phyloP scores from a whole-genome alignment of 2,113 vertebrate genomes.

The human region DNA sequence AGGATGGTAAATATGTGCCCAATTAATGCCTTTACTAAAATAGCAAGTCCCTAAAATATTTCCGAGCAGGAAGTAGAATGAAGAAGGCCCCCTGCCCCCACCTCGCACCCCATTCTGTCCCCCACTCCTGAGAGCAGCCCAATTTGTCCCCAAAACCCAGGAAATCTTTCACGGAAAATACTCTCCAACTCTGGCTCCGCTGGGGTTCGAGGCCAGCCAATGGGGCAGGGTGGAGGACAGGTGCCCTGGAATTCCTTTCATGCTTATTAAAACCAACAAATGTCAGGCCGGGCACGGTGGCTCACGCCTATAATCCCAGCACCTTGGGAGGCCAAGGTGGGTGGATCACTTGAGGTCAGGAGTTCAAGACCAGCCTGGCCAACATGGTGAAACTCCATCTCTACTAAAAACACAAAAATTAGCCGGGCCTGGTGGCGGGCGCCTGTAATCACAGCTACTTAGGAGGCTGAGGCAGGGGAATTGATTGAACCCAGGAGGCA shows the following conservation, averaged over 20 bases:
- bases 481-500: too few species aligned
- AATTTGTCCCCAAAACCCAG: neutral
- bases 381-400: too few species aligned
- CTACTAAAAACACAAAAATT: too few species aligned
- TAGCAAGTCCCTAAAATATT: neutral
- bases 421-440: too few species aligned
- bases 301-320: too few species aligned
- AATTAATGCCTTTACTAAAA: neutral
- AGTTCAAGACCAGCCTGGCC: too few species aligned
- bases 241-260: too few species aligned
- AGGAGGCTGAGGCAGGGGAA: too few species aligned
- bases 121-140: neutral
- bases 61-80: neutral
- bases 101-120: neutral
- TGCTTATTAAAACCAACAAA: neutral
- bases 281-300: too few species aligned
- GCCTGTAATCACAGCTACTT: too few species aligned
- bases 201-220: neutral
- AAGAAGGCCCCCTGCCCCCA: neutral
- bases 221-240: neutral
- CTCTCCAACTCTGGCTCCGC: neutral
- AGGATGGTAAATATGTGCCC: neutral
- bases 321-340: too few species aligned
- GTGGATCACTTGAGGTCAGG: too few species aligned
- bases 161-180: neutral